These are phyloP conservation scores for Neodontobutis hainanensis DNA, from an alignment of 2,113 vertebrate genomes.

Conservation along the genomic window DNA sequence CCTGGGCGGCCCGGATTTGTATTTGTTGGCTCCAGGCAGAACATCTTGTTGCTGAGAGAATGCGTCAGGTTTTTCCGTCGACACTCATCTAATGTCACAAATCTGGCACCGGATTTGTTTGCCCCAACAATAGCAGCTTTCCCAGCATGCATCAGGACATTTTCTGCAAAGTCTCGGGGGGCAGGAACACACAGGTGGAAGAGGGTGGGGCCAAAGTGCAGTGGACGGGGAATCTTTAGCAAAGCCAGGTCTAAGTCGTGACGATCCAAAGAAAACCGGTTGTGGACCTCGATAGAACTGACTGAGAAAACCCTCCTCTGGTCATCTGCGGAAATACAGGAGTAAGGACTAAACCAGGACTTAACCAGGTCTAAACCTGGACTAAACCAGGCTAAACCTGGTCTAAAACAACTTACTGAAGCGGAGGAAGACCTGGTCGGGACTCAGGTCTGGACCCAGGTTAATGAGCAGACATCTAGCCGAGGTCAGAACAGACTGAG, in stretches of 20 bases:
- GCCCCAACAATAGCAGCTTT: slow-evolving; percentile 62
- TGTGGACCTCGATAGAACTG: slow-evolving; percentile 67
- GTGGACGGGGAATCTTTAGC: slow-evolving; percentile 71
- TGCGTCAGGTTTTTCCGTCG: slow-evolving; percentile 70
- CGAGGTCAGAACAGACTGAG: slow-evolving; percentile 81
- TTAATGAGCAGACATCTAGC: slow-evolving; percentile 76
- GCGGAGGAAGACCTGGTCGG: slow-evolving; percentile 45
- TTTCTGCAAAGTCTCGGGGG: slow-evolving; percentile 85
- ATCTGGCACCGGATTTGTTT: slow-evolving; percentile 33
- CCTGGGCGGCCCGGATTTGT: background rate
- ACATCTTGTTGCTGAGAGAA: slow-evolving; percentile 85
- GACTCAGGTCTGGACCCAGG: background rate
- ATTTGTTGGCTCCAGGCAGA: slow-evolving; percentile 76
- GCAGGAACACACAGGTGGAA: slow-evolving; percentile 84
- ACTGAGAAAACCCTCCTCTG: slow-evolving; percentile 17
- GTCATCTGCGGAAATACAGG: slow-evolving; percentile 28
- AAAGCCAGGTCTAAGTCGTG: slow-evolving; percentile 82
- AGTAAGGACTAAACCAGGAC: no score
- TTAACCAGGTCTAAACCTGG: background rate
- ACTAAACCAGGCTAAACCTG: background rate
- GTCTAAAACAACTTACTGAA: slow-evolving; percentile 68
- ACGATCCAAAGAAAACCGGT: slow-evolving; percentile 51
- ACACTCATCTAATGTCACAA: slow-evolving; percentile 78
- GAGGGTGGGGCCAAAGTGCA: slow-evolving; percentile 64
- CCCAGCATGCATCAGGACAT: slow-evolving; percentile 79